A percentile compares a stretch with the other conserved stretches of the same genome.
These are phyloP conservation scores for Venusia cambrica DNA, from an alignment of 2,888 invertebrate species.

Conservation along the genomic window DNA sequence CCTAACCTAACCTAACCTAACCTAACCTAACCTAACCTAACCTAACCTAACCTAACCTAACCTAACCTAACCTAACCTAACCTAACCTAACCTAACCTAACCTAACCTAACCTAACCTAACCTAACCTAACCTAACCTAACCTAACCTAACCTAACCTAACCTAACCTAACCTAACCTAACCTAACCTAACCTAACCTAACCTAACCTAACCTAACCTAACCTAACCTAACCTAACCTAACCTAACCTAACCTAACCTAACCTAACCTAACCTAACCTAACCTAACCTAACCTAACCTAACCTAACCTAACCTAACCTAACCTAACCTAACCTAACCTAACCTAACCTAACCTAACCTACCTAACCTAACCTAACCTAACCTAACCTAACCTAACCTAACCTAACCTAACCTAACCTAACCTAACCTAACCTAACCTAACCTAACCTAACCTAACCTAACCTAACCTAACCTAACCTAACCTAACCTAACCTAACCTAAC, in stretches of 20 bases:
- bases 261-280: conserved; percentile 24
- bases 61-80: conserved; percentile 29
- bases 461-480: conserved; percentile 23
- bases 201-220: conserved; percentile 22
- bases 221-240: conserved; percentile 22
- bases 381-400: conserved; percentile 27
- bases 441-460: conserved; percentile 23
- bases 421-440: conserved; percentile 20
- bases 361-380: conserved; percentile 22
- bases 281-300: conserved; percentile 29
- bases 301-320: conserved; percentile 29
- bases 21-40: conserved; percentile 30
- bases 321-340: conserved; percentile 27
- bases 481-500: conserved; percentile 21
- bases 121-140: conserved; percentile 26
- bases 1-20: conserved; percentile 30
- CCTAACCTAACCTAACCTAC: conserved; percentile 26
- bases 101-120: conserved; percentile 25
- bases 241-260: conserved; percentile 17
- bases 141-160: conserved; percentile 26
- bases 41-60: conserved; percentile 32
- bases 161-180: conserved; percentile 25
- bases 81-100: conserved; percentile 27
- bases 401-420: conserved; percentile 22
- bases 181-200: conserved; percentile 24